Evolutionary conservation across 2,888 invertebrate species (phyloP).

Genomic region (Cheilosia impressa): DNA sequence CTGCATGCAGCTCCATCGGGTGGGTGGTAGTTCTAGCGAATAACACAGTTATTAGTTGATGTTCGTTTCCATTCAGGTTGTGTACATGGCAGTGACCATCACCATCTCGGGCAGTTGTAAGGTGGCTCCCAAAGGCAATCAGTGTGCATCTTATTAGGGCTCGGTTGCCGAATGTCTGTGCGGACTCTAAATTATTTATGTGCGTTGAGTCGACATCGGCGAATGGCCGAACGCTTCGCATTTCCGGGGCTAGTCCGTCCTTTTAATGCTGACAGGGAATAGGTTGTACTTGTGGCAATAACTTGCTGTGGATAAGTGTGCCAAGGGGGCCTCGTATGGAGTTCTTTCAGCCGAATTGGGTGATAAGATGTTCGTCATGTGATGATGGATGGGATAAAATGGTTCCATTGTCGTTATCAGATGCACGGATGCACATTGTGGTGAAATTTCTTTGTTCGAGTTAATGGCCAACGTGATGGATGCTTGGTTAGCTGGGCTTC

Average conservation of each 20-base stretch:
- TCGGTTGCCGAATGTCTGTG: constrained; percentile 44
- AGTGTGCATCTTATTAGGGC: constrained; percentile 72
- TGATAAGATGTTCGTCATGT: constrained; percentile 70
- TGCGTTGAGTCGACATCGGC: constrained; percentile 37
- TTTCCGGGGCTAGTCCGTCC: constrained; percentile 24
- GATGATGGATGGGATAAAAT: constrained; percentile 35
- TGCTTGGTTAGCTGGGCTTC: neutral
- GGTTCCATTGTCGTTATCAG: neutral
- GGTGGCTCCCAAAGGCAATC: constrained; percentile 75
- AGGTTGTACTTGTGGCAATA: constrained; percentile 70
- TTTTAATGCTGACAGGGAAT: constrained; percentile 63
- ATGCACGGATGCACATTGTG: neutral
- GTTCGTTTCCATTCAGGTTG: constrained; percentile 71
- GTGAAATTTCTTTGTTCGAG: constrained; percentile 4
- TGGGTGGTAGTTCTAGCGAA: constrained; percentile 39
- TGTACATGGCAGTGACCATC: constrained; percentile 72
- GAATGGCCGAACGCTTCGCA: neutral
- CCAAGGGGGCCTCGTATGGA: constrained; percentile 35
- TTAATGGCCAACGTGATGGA: neutral
- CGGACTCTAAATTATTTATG: constrained; percentile 66
- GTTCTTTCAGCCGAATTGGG: constrained; percentile 46
- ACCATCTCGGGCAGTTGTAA: constrained; percentile 49
- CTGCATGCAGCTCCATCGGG: constrained; percentile 22
- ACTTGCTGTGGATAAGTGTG: constrained; percentile 52
- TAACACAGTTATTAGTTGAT: constrained; percentile 74